phyloP scores from a whole-genome alignment of 2,888 invertebrate genomes.

The Acheta domesticus region DNA sequence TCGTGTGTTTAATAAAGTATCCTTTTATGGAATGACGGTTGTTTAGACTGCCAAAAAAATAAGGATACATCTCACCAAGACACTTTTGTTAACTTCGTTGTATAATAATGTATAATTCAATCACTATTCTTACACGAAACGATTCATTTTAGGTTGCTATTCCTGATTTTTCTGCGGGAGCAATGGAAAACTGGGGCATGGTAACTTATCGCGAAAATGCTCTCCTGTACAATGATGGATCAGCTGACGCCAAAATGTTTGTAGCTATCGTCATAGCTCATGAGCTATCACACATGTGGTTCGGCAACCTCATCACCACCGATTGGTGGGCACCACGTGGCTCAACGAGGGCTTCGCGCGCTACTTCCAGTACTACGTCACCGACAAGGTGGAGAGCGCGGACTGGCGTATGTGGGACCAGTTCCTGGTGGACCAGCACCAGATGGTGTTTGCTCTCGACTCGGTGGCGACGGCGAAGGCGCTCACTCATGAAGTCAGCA shows the following conservation, averaged over 20 bases:
- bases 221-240: not conserved
- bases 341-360: conserved; percentile 55
- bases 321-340: conserved; percentile 49
- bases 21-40: too few relatives aligned
- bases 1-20: too few relatives aligned
- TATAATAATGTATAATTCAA: too few relatives aligned
- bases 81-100: too few relatives aligned
- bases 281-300: conserved; percentile 57
- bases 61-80: too few relatives aligned
- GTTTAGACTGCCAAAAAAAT: too few relatives aligned
- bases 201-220: conserved; percentile 57
- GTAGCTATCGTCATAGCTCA: conserved; percentile 50
- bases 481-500: conserved; percentile 31
- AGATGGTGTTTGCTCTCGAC: conserved; percentile 29
- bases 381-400: conserved; percentile 36
- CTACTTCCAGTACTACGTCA: conserved; percentile 50
- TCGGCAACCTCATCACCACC: conserved; percentile 49
- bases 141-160: conserved; percentile 25
- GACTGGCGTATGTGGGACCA: conserved; percentile 29
- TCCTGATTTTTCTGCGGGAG: conserved; percentile 45
- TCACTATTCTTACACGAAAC: too few relatives aligned
- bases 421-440: conserved; percentile 32
- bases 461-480: conserved; percentile 28
- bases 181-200: conserved; percentile 72
- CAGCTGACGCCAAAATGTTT: not conserved